Base-by-base conservation (phyloP, 2,113 vertebrate genomes). In the Paramisgurnus dabryanus region DNA sequence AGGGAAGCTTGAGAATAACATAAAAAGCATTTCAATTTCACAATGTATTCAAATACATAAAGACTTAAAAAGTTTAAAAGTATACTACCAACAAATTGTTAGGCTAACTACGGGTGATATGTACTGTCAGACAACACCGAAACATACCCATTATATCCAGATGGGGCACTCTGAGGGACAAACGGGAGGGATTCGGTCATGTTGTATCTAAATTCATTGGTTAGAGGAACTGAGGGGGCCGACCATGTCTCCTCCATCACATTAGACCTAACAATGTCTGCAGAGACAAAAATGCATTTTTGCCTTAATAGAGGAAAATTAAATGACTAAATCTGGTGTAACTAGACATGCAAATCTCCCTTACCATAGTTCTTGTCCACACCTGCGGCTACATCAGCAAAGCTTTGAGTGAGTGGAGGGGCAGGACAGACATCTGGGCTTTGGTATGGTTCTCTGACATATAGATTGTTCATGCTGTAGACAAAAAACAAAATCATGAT, bases 121-220 rank as follows among this genome's bases (percentile, higher is more conserved):
- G 22, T 22, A 22, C 22, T 22, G 22, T 5, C 17, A 60, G 80
- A 70, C 5, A 7, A 17, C 22, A 60, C 3, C 40, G 60, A 17
- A 49, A 55, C 88, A 4, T 94, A 95, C 97, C 96, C 94, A 41
- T 92, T 94, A 82, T 94, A 97, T 4, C 77, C 84, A 0, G 91
- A 75, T 49, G 91, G 80, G 0, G 94, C 80, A 76, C 93, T 93
- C 80, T 94, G 96, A 79, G 94, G 89, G 88, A 94, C 80, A 43
- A 93, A 93, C 0, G 95, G 89, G 74, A 93, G 78, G 2, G 93
- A 88, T 82, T 90, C 96, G n/a, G 95, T 90, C 84, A 95, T 88
- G 82, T 94, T 92, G 86, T 97, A 98, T 88, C 92, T 94, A 83
- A 98, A 93, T 84, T 94, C 91, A 77, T 94, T 96, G 53, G 95